phyloP scores from a whole-genome alignment of 2,113 vertebrate genomes.

The Clarias macrocephalus region DNA sequence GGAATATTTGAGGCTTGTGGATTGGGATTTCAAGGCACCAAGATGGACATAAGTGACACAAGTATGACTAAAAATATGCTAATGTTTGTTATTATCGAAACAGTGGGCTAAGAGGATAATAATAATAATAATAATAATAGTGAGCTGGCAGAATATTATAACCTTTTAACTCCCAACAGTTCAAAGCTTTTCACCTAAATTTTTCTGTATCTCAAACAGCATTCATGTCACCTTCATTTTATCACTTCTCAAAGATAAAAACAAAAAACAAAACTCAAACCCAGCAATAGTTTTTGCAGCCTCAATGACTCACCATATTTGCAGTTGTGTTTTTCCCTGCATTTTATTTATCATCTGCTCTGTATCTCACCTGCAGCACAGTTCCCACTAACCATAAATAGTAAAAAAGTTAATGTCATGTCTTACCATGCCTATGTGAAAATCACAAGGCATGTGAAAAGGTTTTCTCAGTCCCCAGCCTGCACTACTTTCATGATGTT shows the following conservation, averaged over 20 bases:
- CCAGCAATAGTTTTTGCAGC: background rate
- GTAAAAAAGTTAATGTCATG: conserved; percentile 64
- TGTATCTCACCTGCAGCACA: conserved; percentile 26
- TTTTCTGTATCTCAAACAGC: background rate
- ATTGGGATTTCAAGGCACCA: background rate
- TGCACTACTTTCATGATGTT: conserved; percentile 32
- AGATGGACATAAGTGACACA: background rate
- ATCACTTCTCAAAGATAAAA: background rate
- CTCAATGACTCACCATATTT: background rate
- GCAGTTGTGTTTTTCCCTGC: background rate
- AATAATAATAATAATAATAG: conserved; percentile 1
- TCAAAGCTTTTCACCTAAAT: background rate
- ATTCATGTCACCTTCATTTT: background rate
- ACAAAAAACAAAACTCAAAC: background rate
- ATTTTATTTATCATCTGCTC: conserved; percentile 1
- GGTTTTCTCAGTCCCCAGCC: conserved; percentile 20
- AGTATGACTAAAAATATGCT: background rate
- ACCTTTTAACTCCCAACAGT: background rate
- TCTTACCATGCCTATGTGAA: conserved; percentile 65
- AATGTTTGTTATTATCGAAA: background rate
- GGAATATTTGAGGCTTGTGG: background rate
- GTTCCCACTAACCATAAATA: conserved; percentile 64
- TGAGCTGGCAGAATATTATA: background rate
- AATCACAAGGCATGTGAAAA: conserved; percentile 63
- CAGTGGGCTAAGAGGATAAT: background rate